A percentile compares a stretch with the other conserved stretches of the same genome.
Conservation (phyloP, 2,888 invertebrate genomes). For the Netelia inedita region DNA sequence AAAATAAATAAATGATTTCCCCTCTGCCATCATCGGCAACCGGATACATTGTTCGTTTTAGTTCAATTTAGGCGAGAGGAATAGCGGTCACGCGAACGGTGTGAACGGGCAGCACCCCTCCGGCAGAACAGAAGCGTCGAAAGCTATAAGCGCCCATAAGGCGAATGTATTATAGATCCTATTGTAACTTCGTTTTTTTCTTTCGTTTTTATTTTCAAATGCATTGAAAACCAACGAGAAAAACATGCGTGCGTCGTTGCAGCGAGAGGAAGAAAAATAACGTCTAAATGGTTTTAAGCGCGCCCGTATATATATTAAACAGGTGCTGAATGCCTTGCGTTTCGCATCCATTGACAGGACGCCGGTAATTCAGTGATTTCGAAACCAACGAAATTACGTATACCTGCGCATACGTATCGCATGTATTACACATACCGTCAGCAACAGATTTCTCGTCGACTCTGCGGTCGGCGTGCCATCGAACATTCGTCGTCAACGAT, state of each 20-base stretch:
- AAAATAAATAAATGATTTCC: slow-evolving; percentile 33
- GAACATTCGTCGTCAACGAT: slow-evolving; percentile 51
- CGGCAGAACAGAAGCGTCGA: slow-evolving; percentile 43
- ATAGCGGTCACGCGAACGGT: slow-evolving; percentile 56
- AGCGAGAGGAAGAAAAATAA: slow-evolving; percentile 13
- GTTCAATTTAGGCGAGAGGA: slow-evolving; percentile 35
- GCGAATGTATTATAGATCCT: slow-evolving; percentile 57
- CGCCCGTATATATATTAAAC: slow-evolving; percentile 63
- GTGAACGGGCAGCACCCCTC: slow-evolving; percentile 26
- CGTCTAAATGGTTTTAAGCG: slow-evolving; percentile 22
- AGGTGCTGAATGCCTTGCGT: slow-evolving; percentile 76
- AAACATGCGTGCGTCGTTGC: slow-evolving; percentile 36
- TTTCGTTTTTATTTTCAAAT: not conserved
- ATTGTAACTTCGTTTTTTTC: slow-evolving; percentile 40
- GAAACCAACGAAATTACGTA: not conserved
- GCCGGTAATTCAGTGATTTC: slow-evolving; percentile 74
- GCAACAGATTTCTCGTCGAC: slow-evolving; percentile 74
- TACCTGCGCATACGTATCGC: slow-evolving; percentile 9
- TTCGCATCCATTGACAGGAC: slow-evolving; percentile 72
- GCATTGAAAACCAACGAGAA: slow-evolving; percentile 42
- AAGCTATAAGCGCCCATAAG: slow-evolving; percentile 57
- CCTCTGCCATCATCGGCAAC: slow-evolving; percentile 47
- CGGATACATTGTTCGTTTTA: slow-evolving; percentile 11
- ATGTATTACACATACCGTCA: not conserved
- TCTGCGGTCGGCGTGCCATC: slow-evolving; percentile 60